Evolutionary conservation across 2,797 vertebrate species (phyloP).

Genomic region (Okamejei kenojei): DNA sequence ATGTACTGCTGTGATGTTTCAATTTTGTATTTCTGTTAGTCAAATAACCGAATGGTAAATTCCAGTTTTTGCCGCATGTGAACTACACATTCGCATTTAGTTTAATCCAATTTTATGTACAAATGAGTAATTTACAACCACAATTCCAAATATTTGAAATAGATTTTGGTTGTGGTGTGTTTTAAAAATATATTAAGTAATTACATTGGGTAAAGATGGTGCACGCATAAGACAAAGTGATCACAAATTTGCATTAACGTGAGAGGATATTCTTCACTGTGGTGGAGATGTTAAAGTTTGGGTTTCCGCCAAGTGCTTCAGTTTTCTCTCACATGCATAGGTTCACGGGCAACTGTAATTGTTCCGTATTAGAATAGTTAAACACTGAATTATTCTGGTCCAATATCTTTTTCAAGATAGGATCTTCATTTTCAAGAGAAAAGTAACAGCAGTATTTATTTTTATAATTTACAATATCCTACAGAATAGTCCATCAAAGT

Average conservation of each 20-base stretch:
- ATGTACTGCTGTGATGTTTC: too few relatives aligned
- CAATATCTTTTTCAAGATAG: background rate
- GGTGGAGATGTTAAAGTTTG: too few relatives aligned
- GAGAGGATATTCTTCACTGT: background rate
- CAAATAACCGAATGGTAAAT: too few relatives aligned
- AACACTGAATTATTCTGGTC: background rate
- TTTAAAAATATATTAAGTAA: background rate
- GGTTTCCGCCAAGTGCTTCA: too few relatives aligned
- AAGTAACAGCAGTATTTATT: background rate
- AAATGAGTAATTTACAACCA: background rate
- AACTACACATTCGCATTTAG: too few relatives aligned
- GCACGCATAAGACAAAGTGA: background rate
- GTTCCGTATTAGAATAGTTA: background rate
- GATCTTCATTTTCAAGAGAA: background rate
- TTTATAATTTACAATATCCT: background rate
- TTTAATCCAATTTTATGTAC: background rate
- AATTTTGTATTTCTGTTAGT: too few relatives aligned
- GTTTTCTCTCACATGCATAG: too few relatives aligned
- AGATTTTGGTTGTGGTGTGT: background rate
- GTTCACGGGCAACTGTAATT: too few relatives aligned
- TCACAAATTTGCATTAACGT: background rate
- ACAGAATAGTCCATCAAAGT: background rate
- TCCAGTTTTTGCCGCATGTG: too few relatives aligned
- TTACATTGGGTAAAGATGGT: background rate
- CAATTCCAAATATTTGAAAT: background rate